These are phyloP conservation scores for Eilema griseolum DNA, from an alignment of 2,888 invertebrate species.

Conservation along the genomic window DNA sequence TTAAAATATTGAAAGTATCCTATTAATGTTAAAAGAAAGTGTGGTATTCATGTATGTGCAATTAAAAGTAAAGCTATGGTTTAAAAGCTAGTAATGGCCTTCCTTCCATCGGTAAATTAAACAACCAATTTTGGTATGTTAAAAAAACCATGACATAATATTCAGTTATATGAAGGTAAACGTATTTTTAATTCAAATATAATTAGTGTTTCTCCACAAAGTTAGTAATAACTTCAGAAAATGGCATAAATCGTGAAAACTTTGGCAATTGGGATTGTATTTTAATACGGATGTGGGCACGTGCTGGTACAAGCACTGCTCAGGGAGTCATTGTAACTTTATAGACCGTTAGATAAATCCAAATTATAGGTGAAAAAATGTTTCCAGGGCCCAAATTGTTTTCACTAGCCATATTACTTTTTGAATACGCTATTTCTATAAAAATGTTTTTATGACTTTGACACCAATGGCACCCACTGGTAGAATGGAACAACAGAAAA, in stretches of 20 bases:
- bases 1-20: not conserved
- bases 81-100: no score
- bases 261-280: not conserved
- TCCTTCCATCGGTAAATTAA: not conserved
- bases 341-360: constrained; percentile 2
- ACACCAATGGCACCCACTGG: not conserved
- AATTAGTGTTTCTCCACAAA: not conserved
- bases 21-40: not conserved
- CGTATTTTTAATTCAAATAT: not conserved
- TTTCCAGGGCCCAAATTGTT: not conserved
- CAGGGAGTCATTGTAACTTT: constrained; percentile 1
- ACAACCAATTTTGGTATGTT: no score
- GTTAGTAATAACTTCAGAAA: not conserved
- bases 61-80: no score
- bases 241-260: not conserved
- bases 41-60: no score
- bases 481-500: not conserved
- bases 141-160: not conserved
- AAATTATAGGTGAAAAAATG: not conserved
- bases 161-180: not conserved
- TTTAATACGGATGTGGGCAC: not conserved
- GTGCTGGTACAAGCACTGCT: not conserved
- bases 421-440: not conserved
- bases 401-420: not conserved
- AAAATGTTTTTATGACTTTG: not conserved